phyloP scores from a whole-genome alignment of 2,888 invertebrate genomes.

The Drosophila ezoana region DNA sequence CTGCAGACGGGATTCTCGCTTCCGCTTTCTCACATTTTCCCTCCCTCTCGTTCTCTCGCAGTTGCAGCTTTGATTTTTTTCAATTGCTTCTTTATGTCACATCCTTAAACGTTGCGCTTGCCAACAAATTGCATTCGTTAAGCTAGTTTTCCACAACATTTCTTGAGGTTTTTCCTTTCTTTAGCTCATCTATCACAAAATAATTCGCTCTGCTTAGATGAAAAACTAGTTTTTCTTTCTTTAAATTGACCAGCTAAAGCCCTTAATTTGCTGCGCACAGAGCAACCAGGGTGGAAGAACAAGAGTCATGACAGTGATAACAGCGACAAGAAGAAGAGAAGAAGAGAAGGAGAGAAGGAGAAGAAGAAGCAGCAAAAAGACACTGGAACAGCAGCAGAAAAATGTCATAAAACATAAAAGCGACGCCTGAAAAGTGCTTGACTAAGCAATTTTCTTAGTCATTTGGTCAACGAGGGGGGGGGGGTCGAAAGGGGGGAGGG shows the following conservation, averaged over 20 bases:
- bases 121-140: conserved; percentile 33
- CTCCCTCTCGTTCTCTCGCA: neutral
- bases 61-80: neutral
- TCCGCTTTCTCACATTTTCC: too few species aligned
- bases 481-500: neutral
- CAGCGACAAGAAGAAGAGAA: conserved; percentile 36
- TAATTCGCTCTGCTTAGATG: conserved; percentile 11
- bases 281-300: neutral
- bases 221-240: conserved; percentile 16
- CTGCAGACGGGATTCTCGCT: neutral
- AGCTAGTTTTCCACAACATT: conserved; percentile 23
- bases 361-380: neutral
- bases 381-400: conserved; percentile 20
- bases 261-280: neutral
- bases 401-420: conserved; percentile 76
- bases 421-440: conserved; percentile 76
- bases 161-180: conserved; percentile 1
- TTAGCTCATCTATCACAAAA: conserved; percentile 9
- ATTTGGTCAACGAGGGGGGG: conserved; percentile 60
- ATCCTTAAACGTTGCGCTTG: conserved; percentile 11
- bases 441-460: conserved; percentile 76
- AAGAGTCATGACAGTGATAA: conserved; percentile 46
- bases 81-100: neutral
- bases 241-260: conserved; percentile 13
- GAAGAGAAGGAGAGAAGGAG: conserved; percentile 1